A percentile compares a stretch with the other conserved stretches of the same genome.
phyloP scores from a whole-genome alignment of 2,888 invertebrate genomes.

The Ctenicera cuprea region DNA sequence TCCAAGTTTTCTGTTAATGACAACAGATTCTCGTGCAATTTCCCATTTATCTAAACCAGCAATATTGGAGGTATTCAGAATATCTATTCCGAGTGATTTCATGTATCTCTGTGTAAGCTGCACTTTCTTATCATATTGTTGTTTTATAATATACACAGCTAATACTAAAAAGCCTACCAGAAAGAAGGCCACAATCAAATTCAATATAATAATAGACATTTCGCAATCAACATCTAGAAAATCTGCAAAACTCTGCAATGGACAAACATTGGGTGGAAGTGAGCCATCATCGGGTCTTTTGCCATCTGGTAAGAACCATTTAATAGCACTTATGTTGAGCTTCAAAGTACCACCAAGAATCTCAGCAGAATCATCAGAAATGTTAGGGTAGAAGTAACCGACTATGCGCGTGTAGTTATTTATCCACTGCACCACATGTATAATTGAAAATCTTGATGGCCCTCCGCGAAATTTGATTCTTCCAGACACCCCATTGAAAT shows the following conservation, averaged over 20 bases:
- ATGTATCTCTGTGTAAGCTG: slow-evolving; percentile 80
- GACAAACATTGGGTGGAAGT: slow-evolving; percentile 77
- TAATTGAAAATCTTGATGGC: slow-evolving; percentile 79
- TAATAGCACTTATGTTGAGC: slow-evolving; percentile 75
- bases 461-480: slow-evolving; percentile 81
- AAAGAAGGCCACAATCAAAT: slow-evolving; percentile 76
- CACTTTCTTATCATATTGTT: slow-evolving; percentile 82
- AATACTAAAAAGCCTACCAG: slow-evolving; percentile 76
- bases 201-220: slow-evolving; percentile 80
- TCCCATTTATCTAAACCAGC: slow-evolving; percentile 89
- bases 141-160: slow-evolving; percentile 79
- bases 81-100: slow-evolving; percentile 81
- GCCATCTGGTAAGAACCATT: slow-evolving; percentile 80
- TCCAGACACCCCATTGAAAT: slow-evolving; percentile 86
- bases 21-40: slow-evolving; percentile 87
- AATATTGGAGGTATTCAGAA: slow-evolving; percentile 72
- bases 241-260: slow-evolving; percentile 81
- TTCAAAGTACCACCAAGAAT: slow-evolving; percentile 74
- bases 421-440: slow-evolving; percentile 79
- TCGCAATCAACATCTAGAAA: slow-evolving; percentile 83
- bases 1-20: slow-evolving; percentile 89
- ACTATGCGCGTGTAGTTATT: slow-evolving; percentile 73
- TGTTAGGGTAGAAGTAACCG: slow-evolving; percentile 77
- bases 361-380: slow-evolving; percentile 71
- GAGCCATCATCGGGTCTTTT: slow-evolving; percentile 82